Base-by-base conservation (phyloP, 2,888 invertebrate genomes). In the Tuta absoluta region DNA sequence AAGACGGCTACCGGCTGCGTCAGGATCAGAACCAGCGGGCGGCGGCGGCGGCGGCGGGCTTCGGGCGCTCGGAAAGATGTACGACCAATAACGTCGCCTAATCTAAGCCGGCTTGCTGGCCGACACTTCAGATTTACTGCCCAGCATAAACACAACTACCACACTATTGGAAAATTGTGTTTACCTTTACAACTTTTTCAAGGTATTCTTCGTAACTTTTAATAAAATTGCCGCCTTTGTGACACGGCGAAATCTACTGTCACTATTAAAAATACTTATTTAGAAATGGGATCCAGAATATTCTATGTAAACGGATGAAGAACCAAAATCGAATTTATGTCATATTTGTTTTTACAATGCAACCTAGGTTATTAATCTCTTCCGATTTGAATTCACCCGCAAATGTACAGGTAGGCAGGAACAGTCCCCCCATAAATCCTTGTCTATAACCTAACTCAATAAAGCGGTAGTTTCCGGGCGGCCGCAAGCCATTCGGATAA, bases 61-160 rank as follows among this genome's bases (percentile, higher is more conserved):
- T n/a, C 17, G 45, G 45, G n/a, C 45, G 41, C 14, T 1, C 4
- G 33, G 33, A 33, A 86, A 87, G 86, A 89, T 79, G 78, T 80
- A 87, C 81, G 81, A 74, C 79, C 86, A 85, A 86, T 88, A 87
- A 83, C 79, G 81, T 70, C 72, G 71, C 79, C 76, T 87, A 83
- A 85, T 83, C 85, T 81, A 75, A 82, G 78, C 79, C 77, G 79
- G 80, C 81, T 82, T 75, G 78, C 75, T 71, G 72, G 65, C 73
- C 75, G 76, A 75, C 80, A 67, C 73, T 67, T 64, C 70, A 85
- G 87, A 86, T 86, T 86, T 87, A 87, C 76, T 75, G 76, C 76
- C 48, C 48, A 48, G 19, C 48, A 48, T 48, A 14, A 10, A 48
- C 19, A 48, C 17, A 45, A 45, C 48, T 19, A 2, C 48, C 19